Base-by-base conservation (phyloP, 2,888 invertebrate species). In the Lasius platythorax region DNA sequence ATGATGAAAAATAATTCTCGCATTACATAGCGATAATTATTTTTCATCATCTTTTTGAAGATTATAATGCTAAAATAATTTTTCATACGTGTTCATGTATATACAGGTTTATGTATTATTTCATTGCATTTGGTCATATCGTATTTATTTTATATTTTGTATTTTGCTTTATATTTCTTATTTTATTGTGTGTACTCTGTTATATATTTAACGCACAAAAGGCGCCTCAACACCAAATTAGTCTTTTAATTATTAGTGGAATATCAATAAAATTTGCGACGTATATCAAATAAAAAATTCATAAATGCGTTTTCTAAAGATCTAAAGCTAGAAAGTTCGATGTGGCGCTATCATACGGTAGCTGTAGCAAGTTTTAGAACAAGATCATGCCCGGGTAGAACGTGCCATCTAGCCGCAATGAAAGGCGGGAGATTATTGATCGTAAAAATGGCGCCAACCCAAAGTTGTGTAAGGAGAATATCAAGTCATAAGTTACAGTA, bases 281-380 rank as follows among this genome's bases (percentile, higher is more conserved):
- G 37, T 37, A 46, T 50, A 37, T 61, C 37, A 61, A 72, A 70
- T 61, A 61, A 37, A 30, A 79, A 72, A 43, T 79, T 79, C 33
- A 46, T 61, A 58, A 79, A 79, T 70, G 56, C 33, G 58, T 43
- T 70, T 58, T 2, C n/a, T 40, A 11, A 70, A 78, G 72, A 46
- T 2, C n/a, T 40, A 11, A 70, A 78, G 72, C 56, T 61, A 37
- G 46, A 28, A 87, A 83, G 73, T 82, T 87, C 87, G 86, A 84
- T 72, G 92, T 92, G 92, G 93, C 92, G 94, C 92, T 93, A 93
- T 92, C 94, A 88, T 87, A 82, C 91, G 90, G 89, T 82, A 90
- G 83, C 85, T 84, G 79, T 75, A 70, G 81, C 82, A 90, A 92
- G 85, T 86, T 81, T 85, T 46, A 83, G 84, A 88, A 85, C 78